These are phyloP conservation scores for Tigriopus japonicus DNA, from an alignment of 1,140 invertebrate genomes.

Conservation along the genomic window DNA sequence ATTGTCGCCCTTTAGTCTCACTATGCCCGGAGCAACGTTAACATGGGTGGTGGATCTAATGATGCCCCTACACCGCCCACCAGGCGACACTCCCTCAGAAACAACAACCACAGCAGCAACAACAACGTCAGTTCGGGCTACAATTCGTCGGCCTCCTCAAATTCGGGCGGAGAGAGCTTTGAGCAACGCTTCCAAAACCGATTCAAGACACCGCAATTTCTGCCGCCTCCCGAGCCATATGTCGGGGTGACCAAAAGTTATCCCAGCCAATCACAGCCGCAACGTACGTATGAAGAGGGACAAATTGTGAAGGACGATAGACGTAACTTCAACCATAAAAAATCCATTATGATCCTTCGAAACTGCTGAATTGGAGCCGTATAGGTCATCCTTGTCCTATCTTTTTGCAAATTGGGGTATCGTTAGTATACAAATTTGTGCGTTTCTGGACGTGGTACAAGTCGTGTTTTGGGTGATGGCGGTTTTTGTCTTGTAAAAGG, in stretches of 20 bases:
- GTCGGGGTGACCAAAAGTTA: neutral
- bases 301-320: no score
- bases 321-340: no score
- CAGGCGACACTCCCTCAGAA: neutral
- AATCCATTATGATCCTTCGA: no score
- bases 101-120: neutral
- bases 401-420: no score
- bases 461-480: no score
- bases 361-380: no score
- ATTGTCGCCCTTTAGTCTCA: neutral
- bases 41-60: neutral
- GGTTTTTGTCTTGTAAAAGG: no score
- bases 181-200: neutral
- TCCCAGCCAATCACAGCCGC: constrained; percentile 1
- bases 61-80: constrained; percentile 6
- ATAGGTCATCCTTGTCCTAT: no score
- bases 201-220: constrained; percentile 7
- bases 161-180: constrained; percentile 1
- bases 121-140: neutral
- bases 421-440: no score
- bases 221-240: constrained; percentile 12
- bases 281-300: neutral
- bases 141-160: neutral
- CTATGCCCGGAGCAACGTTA: no score
- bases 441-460: no score